These are phyloP conservation scores for Tragelaphus strepsiceros DNA, from an alignment of 2,113 vertebrate species.

Conservation along the genomic window DNA sequence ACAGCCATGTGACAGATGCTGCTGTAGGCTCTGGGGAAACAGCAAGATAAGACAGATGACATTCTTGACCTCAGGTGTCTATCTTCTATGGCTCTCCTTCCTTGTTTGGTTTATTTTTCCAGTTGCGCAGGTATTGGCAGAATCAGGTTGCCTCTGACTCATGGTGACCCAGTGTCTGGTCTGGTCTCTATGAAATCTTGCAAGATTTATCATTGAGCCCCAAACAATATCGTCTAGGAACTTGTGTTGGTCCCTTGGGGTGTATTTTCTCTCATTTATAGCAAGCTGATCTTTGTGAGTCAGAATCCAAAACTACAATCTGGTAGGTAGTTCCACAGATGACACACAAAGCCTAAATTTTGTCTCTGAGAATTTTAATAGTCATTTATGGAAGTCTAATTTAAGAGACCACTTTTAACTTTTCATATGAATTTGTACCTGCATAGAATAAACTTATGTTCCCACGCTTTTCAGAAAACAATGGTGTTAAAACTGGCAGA, in stretches of 20 bases:
- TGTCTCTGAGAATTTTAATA: background rate
- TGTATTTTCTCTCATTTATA: background rate
- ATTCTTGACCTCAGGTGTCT: background rate
- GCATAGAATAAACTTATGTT: background rate
- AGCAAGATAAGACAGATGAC: background rate
- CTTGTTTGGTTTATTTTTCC: background rate
- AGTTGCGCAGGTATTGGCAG: background rate
- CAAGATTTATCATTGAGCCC: background rate
- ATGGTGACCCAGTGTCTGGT: background rate
- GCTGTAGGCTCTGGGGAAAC: background rate
- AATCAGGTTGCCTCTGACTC: background rate
- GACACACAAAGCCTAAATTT: background rate
- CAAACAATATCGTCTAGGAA: background rate
- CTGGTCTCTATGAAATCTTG: background rate
- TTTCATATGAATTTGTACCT: slow-evolving; percentile 10
- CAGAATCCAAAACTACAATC: background rate
- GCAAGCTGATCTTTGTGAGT: background rate
- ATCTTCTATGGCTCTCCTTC: background rate
- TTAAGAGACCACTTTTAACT: slow-evolving; percentile 31
- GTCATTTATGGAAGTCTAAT: background rate
- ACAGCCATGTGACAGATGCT: background rate
- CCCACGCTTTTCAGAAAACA: background rate
- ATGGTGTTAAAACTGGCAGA: slow-evolving; percentile 21
- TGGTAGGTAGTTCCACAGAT: background rate
- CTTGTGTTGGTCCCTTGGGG: background rate